These are phyloP conservation scores for Dryobotodes eremita DNA, from an alignment of 2,888 invertebrate species.

Conservation along the genomic window DNA sequence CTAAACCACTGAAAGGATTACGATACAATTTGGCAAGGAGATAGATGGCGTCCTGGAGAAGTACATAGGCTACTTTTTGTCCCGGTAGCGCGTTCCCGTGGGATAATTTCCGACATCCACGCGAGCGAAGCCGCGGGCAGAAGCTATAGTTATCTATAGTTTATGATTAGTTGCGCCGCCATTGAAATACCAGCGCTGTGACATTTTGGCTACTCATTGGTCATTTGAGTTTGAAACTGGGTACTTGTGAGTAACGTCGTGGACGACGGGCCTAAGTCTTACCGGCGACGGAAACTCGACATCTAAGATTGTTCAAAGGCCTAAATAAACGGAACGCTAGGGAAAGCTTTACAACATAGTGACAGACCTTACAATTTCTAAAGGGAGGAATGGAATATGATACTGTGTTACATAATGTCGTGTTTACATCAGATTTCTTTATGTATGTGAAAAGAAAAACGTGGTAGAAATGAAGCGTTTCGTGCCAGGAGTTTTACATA, in stretches of 20 bases:
- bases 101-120: no score
- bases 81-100: no score
- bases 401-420: background rate
- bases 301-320: slow-evolving; percentile 17
- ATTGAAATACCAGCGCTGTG: background rate
- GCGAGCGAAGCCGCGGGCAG: no score
- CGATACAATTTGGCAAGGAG: no score
- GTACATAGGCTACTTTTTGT: no score
- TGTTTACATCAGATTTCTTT: slow-evolving; percentile 10
- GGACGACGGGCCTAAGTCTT: background rate
- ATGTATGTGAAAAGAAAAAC: background rate
- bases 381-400: slow-evolving; percentile 2
- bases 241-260: background rate
- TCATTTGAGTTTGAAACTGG: background rate
- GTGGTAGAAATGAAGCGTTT: background rate
- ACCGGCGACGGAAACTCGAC: no score
- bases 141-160: no score
- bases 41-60: no score
- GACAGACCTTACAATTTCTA: slow-evolving; percentile 9
- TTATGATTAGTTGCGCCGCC: background rate
- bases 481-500: background rate
- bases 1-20: no score
- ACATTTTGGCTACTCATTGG: background rate
- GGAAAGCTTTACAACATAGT: slow-evolving; percentile 6
- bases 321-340: slow-evolving; percentile 35